Evolutionary conservation across 2,113 vertebrate species (phyloP), one percentile per base, ranked within the genome.

Genomic region (Lota lota): DNA sequence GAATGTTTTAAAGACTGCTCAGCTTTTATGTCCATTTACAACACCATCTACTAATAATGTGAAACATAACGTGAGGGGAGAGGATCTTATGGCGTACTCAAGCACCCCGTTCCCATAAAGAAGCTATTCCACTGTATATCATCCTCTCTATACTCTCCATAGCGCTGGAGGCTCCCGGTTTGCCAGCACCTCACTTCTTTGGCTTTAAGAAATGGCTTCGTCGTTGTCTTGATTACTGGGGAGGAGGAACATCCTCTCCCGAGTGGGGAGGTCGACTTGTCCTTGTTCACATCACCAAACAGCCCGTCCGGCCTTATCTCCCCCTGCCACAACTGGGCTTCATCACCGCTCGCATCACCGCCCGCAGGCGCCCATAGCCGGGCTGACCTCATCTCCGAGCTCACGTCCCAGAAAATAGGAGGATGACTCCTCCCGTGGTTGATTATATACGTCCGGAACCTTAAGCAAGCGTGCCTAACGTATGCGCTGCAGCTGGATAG

Each of bases 121-220:
- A 47, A 47, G 40, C 40, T 14, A 14, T 12, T 12, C 2, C 7
- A 12, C 8, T 47, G 2, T 10, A 47, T 11, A 47, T 47, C 12
- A 8, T 47, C 40, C 40, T 47, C 40, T 11, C 8, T 47, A 47
- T 12, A 11, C 40, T 47, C 40, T 47, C 7, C 10, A 47, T 47
- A 12, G 11, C 19, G 5, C 58, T 60, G 21, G 18, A 60, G 40
- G 18, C 21, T 11, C 1, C 53, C 5, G n/a, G 53, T n/a, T 7
- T 14, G 2, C 4, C 53, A 2, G 53, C 16, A 17, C 2, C 53
- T 73, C 69, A 74, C 69, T 73, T 69, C 54, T 57, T 79, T 77
- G 85, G 74, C 83, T 53, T 33, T 50, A 63, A 82, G 70, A 79
- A 83, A 82, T 79, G 77, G 86, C 90, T 90, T 86, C 87, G 79